Evolutionary conservation across 2,113 vertebrate genomes (phyloP), one percentile per base, ranked within the genome.

Genomic region (Australoheros scitulus): DNA sequence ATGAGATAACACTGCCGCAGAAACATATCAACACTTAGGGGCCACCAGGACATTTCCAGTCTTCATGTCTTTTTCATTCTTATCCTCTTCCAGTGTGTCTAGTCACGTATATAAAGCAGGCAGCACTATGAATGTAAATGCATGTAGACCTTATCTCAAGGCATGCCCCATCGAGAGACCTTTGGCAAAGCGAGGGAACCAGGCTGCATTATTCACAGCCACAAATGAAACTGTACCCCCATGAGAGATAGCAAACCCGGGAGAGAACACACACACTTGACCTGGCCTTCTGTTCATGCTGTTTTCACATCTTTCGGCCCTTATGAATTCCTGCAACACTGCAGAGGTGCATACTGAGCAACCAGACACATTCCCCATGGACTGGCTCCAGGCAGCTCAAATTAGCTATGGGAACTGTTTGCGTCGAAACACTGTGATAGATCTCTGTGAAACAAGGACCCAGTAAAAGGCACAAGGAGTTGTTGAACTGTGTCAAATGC

Each of bases 61-160:
- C 59, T 79, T 79, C 82, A 7, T 75, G 78, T 86, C 68, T 68
- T 85, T 86, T 52, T 84, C 87, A 82, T 88, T 86, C 36, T 77
- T 50, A 68, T 88, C 61, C 74, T 86, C 34, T 14, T 56, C 29
- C 32, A 52, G 55, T 6, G 2, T 78, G 72, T 86, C 77, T 82
- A 79, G 38, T 82, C 86, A 82, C 79, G 50, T 34, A 43, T 32
- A 60, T 14, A 56, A 64, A 72, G 74, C 60, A 80, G 52, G 20
- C 43, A 11, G 24, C 8, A 29, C 72, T 83, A 52, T 89, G 89
- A 92, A 92, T 92, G 84, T 81, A 84, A 93, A 92, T 82, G 77
- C n/a, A 36, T 47, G 79, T 65, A 29, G 74, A 79, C 72, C 56
- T 52, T 60, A 75, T 87, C 90, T 88, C 80, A 89, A 87, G 88